Percentiles rank a stretch among this genome's conserved stretches.
Conservation (phyloP, 2,888 invertebrate genomes). For the Agrilus mali region DNA sequence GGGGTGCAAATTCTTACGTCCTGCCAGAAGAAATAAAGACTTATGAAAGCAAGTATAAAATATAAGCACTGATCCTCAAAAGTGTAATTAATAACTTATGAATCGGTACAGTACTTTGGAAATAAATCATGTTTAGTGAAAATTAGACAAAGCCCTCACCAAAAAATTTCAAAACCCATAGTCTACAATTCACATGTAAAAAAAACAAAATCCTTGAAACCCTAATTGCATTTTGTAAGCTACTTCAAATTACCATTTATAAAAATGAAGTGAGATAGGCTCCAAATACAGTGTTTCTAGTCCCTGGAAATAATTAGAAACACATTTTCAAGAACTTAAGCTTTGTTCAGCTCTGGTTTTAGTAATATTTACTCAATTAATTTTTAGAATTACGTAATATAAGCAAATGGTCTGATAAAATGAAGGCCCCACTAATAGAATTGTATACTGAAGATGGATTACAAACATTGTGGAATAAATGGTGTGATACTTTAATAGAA, state of each 20-base stretch:
- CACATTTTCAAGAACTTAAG: no score
- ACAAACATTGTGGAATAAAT: slow-evolving; percentile 53
- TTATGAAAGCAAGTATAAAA: slow-evolving; percentile 42
- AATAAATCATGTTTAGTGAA: neutral
- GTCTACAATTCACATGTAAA: no score
- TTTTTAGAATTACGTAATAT: slow-evolving; percentile 55
- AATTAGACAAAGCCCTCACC: no score
- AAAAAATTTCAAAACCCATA: no score
- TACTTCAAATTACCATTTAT: no score
- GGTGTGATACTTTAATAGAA: slow-evolving; percentile 52
- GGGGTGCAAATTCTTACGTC: slow-evolving; percentile 69
- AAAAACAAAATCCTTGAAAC: no score
- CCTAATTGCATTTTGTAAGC: no score
- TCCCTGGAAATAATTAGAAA: no score
- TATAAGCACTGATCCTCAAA: neutral
- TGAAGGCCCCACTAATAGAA: slow-evolving; percentile 58
- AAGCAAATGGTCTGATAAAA: slow-evolving; percentile 64
- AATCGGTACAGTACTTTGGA: no score
- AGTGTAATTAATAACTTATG: neutral
- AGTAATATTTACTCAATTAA: neutral
- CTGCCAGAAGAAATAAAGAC: slow-evolving; percentile 51
- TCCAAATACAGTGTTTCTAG: no score
- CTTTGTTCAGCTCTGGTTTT: no score
- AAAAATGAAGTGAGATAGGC: no score
- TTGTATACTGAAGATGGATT: slow-evolving; percentile 65